A percentile compares a stretch with the other conserved stretches of the same genome.
These are phyloP conservation scores for Mesodorylaimus sp. DNA, from an alignment of 2,888 invertebrate genomes.

Conservation along the genomic window DNA sequence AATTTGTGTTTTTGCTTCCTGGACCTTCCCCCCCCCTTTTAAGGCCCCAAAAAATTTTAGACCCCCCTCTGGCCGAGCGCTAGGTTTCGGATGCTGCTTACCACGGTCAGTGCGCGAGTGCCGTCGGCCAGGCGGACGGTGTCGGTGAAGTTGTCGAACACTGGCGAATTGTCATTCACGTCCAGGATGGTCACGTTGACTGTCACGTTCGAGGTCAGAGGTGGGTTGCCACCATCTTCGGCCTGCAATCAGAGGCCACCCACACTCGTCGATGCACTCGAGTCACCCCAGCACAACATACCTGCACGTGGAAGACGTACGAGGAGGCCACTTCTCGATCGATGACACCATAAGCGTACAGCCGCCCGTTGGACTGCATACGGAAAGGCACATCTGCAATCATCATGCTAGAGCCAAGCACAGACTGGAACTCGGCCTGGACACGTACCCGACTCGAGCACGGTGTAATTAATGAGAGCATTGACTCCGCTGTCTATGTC, in stretches of 20 bases:
- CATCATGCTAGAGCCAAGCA: background rate
- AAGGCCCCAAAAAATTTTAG: no score
- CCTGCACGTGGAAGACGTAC: background rate
- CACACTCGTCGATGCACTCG: no score
- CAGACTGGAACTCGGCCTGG: no score
- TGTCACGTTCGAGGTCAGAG: conserved; percentile 36
- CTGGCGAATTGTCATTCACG: conserved; percentile 8
- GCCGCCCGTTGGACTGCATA: conserved; percentile 33
- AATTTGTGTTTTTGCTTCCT: no score
- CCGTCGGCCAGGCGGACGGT: background rate
- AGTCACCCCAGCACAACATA: no score
- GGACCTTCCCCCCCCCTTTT: no score
- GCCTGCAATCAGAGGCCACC: background rate
- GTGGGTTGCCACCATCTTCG: background rate
- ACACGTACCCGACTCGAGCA: background rate
- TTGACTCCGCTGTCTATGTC: background rate
- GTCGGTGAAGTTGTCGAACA: background rate
- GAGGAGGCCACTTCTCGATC: conserved; percentile 53
- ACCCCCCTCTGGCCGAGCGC: no score
- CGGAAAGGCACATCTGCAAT: conserved; percentile 2
- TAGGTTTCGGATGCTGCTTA: background rate
- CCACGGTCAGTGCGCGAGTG: background rate
- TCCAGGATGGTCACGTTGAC: conserved; percentile 1
- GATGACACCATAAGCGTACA: conserved; percentile 57
- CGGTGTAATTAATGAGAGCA: background rate